Percentiles rank a stretch among this genome's conserved stretches.
These are phyloP conservation scores for Anthonomus grandis DNA, from an alignment of 1,140 invertebrate species.

Conservation along the genomic window DNA sequence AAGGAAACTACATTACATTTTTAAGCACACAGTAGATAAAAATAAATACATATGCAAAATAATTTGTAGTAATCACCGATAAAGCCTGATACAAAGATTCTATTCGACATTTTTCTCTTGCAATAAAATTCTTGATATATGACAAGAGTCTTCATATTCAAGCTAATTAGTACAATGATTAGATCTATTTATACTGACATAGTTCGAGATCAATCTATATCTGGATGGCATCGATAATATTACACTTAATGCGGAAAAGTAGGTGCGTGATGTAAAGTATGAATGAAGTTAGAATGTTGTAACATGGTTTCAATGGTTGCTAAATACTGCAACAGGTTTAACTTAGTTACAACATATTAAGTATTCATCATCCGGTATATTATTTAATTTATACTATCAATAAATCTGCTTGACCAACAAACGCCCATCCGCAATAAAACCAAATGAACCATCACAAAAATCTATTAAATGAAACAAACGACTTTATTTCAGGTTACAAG, in stretches of 20 bases:
- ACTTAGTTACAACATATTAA: neutral
- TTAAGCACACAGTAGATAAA: no score
- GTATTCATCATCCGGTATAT: neutral
- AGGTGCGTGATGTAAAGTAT: neutral
- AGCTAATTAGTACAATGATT: no score
- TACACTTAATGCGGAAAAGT: neutral
- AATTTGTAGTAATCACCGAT: no score
- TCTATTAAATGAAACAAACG: conserved; percentile 1
- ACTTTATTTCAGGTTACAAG: conserved; percentile 5
- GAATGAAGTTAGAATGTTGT: neutral
- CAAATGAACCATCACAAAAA: conserved; percentile 10
- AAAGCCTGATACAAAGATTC: no score
- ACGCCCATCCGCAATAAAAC: conserved; percentile 13
- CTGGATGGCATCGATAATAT: no score
- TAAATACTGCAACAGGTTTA: neutral
- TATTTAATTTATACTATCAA: neutral
- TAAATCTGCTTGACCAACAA: conserved; percentile 11
- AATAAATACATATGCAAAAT: no score
- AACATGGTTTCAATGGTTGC: neutral
- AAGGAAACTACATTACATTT: no score
- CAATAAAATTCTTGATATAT: no score
- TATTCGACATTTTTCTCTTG: no score
- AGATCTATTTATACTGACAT: no score
- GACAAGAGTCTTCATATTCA: no score
- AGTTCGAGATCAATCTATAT: no score